Evolutionary conservation across 35 echinoderm and acorn worm genomes (phyloP).

Genomic region (Ophiothrix spiculata): DNA sequence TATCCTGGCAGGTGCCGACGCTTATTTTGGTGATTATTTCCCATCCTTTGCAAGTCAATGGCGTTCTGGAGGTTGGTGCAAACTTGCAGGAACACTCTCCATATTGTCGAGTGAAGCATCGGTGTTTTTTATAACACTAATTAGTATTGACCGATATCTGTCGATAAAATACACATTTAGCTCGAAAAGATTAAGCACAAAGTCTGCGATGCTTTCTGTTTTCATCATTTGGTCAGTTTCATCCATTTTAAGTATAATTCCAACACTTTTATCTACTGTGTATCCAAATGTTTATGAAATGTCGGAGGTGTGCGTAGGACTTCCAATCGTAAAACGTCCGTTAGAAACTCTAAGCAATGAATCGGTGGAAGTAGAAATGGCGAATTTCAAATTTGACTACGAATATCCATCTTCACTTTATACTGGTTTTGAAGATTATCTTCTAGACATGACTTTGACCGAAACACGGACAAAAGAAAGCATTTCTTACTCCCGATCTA

Average conservation of each 20-base stretch:
- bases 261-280: background rate
- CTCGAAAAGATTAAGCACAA: background rate
- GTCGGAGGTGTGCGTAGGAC: background rate
- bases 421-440: background rate
- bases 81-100: background rate
- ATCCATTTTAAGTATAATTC: background rate
- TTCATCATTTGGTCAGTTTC: background rate
- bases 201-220: background rate
- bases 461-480: background rate
- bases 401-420: no score
- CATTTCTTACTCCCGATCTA: background rate
- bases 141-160: background rate
- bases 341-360: background rate
- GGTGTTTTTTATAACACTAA: background rate
- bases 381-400: background rate
- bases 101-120: slow-evolving; percentile 13
- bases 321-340: background rate
- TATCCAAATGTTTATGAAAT: background rate
- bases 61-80: background rate
- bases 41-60: background rate
- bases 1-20: background rate
- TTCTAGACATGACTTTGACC: background rate
- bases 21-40: background rate
- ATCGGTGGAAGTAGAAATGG: background rate
- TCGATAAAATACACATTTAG: background rate